These are phyloP conservation scores for Cyprinodon variegatus DNA, from an alignment of 2,113 vertebrate genomes.

Conservation along the genomic window DNA sequence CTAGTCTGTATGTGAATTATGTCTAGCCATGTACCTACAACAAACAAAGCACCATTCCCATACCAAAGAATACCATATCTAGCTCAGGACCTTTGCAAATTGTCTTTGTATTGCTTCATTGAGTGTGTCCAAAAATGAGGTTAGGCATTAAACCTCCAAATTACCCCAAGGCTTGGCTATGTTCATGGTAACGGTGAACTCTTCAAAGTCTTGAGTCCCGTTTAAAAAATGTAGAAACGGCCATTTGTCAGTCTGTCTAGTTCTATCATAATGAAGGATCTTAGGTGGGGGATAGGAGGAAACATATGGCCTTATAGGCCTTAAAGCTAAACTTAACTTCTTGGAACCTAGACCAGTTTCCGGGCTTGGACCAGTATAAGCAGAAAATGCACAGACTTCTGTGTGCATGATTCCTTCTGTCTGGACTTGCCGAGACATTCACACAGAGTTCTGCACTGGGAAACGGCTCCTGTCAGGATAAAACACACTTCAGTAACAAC, in stretches of 20 bases:
- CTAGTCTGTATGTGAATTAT: not conserved
- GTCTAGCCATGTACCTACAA: not conserved
- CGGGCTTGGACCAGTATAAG: not conserved
- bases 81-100: too few relatives aligned
- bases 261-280: not conserved
- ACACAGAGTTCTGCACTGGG: not conserved
- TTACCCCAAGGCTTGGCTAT: not conserved
- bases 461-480: not conserved
- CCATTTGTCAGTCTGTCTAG: not conserved
- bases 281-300: not conserved
- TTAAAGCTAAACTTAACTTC: not conserved
- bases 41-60: not conserved
- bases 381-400: not conserved
- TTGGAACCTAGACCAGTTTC: not conserved
- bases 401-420: not conserved
- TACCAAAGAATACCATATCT: not conserved
- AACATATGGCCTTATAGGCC: not conserved
- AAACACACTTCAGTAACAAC: not conserved
- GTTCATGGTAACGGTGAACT: not conserved
- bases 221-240: not conserved
- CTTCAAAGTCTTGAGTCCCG: not conserved
- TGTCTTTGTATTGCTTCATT: not conserved
- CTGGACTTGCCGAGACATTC: not conserved
- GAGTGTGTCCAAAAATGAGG: too few relatives aligned
- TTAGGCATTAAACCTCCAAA: not conserved